Conservation (phyloP, 2,888 invertebrate genomes). For the Drosophila mimica region DNA sequence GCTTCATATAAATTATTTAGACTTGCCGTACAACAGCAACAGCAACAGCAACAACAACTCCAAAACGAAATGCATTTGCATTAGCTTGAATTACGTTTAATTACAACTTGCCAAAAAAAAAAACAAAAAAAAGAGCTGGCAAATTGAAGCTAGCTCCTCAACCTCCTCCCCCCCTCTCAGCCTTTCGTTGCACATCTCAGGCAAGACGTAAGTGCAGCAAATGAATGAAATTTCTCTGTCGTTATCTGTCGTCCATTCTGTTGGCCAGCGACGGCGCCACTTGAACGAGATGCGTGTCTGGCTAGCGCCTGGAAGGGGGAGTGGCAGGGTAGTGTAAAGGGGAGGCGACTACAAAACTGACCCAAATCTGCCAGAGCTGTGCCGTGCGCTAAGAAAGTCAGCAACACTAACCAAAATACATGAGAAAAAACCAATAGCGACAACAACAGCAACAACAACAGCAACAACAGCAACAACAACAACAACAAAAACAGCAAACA, state of each 20-base stretch:
- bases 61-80: slow-evolving; percentile 28
- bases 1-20: slow-evolving; percentile 59
- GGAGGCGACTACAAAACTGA: slow-evolving; percentile 41
- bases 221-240: slow-evolving; percentile 53
- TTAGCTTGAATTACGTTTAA: slow-evolving; percentile 24
- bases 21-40: slow-evolving; percentile 33
- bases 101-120: slow-evolving; percentile 10
- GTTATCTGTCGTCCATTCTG: slow-evolving; percentile 49
- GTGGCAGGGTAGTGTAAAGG: neutral
- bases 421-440: slow-evolving; percentile 35
- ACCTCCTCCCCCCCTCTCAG: neutral
- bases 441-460: slow-evolving; percentile 13
- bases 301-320: neutral
- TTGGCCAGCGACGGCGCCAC: slow-evolving; percentile 32
- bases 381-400: slow-evolving; percentile 30
- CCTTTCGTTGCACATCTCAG: neutral
- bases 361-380: slow-evolving; percentile 55
- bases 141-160: slow-evolving; percentile 7
- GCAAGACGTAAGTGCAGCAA: slow-evolving; percentile 30
- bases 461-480: slow-evolving; percentile 20
- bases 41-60: slow-evolving; percentile 1
- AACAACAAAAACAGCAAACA: neutral
- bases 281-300: slow-evolving; percentile 50
- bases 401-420: slow-evolving; percentile 36
- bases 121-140: slow-evolving; percentile 25